Conservation (phyloP, 1,140 invertebrate species). For the Drosophila subpulchrella region DNA sequence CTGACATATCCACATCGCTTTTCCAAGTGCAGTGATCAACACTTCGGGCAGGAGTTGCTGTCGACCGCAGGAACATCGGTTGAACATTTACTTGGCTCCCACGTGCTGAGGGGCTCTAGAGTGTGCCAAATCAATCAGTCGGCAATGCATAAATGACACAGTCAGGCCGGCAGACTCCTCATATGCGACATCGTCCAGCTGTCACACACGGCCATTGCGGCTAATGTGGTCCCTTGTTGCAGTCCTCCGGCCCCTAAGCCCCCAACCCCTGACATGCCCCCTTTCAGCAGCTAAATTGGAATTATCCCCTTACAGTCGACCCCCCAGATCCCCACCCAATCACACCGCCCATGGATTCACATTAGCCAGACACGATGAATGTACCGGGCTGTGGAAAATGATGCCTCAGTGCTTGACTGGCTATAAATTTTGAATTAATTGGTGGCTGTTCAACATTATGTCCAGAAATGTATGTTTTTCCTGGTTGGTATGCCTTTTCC, state of each 20-base stretch:
- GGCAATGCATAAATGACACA: constrained; percentile 60
- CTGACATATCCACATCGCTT: background rate
- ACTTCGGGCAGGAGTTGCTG: constrained; percentile 26
- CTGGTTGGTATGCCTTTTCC: constrained; percentile 23
- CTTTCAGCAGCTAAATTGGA: constrained; percentile 20
- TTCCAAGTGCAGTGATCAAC: constrained; percentile 19
- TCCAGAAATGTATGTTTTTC: constrained; percentile 45
- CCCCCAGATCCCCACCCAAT: background rate
- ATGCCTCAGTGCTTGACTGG: constrained; percentile 53
- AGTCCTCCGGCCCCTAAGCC: background rate
- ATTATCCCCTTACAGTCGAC: constrained; percentile 8
- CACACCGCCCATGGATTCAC: constrained; percentile 6
- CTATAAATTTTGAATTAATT: constrained; percentile 81
- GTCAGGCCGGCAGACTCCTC: constrained; percentile 23
- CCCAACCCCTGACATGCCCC: background rate
- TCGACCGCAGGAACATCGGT: constrained; percentile 33
- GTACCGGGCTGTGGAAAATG: constrained; percentile 34
- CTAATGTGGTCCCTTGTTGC: constrained; percentile 61
- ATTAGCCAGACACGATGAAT: constrained; percentile 52
- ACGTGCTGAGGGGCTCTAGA: constrained; percentile 6
- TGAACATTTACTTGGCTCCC: constrained; percentile 35
- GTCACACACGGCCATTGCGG: constrained; percentile 66
- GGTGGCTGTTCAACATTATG: constrained; percentile 42
- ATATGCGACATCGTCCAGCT: constrained; percentile 51
- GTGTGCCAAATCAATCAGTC: constrained; percentile 70